Base-by-base conservation (phyloP, 2,888 invertebrate species). In the Drosophila mimetica region DNA sequence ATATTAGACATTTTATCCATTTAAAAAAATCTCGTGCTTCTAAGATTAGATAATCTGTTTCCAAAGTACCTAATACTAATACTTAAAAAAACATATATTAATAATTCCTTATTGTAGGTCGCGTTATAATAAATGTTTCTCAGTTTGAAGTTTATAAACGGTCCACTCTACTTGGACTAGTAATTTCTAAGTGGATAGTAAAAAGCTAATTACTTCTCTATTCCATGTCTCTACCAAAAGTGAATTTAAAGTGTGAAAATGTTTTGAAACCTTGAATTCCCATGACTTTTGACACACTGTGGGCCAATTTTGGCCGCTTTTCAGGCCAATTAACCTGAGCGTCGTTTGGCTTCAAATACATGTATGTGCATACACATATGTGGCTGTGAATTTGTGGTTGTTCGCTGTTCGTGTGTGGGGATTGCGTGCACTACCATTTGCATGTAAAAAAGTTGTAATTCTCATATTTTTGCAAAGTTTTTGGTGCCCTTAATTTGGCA, bases 251-350 rank as follows among this genome's bases (percentile, higher is more conserved):
- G 5, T 18, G 9, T 11, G 1, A 11, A 41, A 7, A 20, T 18
- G 9, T 20, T 11, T 4, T 3, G 1, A 44, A 50, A 28, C n/a
- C 8, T 9, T 2, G 1, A 11, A 28, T 28, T 25, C 32, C 13
- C n/a, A 36, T 28, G n/a, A 32, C 13, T 16, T 14, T 63, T n/a
- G 44, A 9, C 14, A 28, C 75, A 81, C 58, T 67, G 79, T 78
- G 41, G 72, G 44, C 44, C 34, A 48, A 54, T 46, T 57, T 65
- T 72, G 60, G 55, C 55, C 53, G 75, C 53, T 73, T 58, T 71
- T 65, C 57, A 54, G 77, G 66, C 70, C 71, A 86, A 73, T 83
- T 86, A 73, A 75, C 76, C 79, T 60, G 67, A 18, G 28, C 46
- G 46, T 37, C 59, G 51, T 61, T 78, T 58, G 53, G 54, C 36